Evolutionary conservation across 2,113 vertebrate genomes (phyloP).

Genomic region (Tachysurus vachellii): DNA sequence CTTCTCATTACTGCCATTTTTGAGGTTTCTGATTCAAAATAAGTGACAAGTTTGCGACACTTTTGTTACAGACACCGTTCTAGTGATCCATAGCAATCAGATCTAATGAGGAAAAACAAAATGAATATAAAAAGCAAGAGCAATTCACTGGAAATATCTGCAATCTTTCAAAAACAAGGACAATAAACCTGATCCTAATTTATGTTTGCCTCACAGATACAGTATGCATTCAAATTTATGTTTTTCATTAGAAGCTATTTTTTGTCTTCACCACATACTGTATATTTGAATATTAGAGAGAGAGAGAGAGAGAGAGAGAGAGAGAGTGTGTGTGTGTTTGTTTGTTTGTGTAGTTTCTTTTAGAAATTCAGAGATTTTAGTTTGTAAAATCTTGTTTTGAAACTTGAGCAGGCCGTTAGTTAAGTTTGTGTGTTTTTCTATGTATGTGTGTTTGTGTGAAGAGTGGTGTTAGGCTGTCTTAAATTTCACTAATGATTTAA

Average conservation of each 20-base stretch:
- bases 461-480: constrained; percentile 55
- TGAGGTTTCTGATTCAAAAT: not conserved
- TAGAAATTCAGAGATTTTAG: not conserved
- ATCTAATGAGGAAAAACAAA: not conserved
- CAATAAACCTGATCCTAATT: not conserved
- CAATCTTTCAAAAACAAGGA: not conserved
- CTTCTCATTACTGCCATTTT: not conserved
- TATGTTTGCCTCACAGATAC: too few species aligned
- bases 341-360: constrained; percentile 52
- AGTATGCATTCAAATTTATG: not conserved
- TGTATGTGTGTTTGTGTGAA: constrained; percentile 26
- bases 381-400: not conserved
- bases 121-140: not conserved
- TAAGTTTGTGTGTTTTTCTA: constrained; percentile 26
- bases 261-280: not conserved
- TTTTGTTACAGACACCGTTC: too few species aligned
- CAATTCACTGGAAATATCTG: not conserved
- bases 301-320: not conserved
- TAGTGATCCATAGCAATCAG: not conserved
- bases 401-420: constrained; percentile 12
- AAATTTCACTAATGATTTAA: constrained; percentile 78
- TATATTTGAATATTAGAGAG: not conserved
- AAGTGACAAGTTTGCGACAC: not conserved
- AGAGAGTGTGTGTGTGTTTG: not conserved
- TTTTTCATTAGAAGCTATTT: not conserved